Evolutionary conservation across 2,113 vertebrate genomes (phyloP), one percentile per base, ranked within the genome.

Genomic region (Sterna hirundo): DNA sequence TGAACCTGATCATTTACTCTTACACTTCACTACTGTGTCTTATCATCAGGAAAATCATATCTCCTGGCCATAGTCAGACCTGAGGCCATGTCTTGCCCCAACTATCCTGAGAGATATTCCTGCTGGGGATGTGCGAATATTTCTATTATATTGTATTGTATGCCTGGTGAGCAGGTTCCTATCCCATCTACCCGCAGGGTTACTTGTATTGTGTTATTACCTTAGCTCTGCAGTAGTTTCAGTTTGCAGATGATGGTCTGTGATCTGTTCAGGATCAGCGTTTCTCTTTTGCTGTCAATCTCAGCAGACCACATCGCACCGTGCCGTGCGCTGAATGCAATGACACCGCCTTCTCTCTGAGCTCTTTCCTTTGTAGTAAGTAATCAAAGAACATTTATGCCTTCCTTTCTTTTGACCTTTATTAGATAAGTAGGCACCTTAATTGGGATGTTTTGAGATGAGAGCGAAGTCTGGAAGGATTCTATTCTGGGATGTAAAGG

Each of bases 351-450:
- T 55, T 79, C 23, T 60, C 9, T 11, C 54, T 74, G 78, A 68
- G 36, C 17, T 62, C 29, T n/a, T 86, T 69, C 68, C 30, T 61
- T 86, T 94, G 23, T 11, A 65, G 54, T 64, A 81, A 93, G 79
- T 81, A 90, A 71, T 69, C 54, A 90, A 76, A 82, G 44, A 68
- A 61, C 23, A 61, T 83, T 93, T 91, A 86, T 34, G 44, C 74
- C 89, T 90, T 66, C 36, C 19, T 94, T 93, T 94, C 76, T 78
- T 91, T 96, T 98, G 95, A 96, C 97, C 90, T 98, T 97, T 96
- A 81, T 97, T 94, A 82, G 96, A 96, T 90, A 82, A 91, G 65
- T 83, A 91, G 46, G 62, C 72, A 49, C 76, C 46, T 88, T 92
- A 89, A 84, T 90, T 15, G 1, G 80, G 72, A 78, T 68, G 79